phyloP scores from a whole-genome alignment of 2,888 invertebrate species.

The Nymphalis urticae region DNA sequence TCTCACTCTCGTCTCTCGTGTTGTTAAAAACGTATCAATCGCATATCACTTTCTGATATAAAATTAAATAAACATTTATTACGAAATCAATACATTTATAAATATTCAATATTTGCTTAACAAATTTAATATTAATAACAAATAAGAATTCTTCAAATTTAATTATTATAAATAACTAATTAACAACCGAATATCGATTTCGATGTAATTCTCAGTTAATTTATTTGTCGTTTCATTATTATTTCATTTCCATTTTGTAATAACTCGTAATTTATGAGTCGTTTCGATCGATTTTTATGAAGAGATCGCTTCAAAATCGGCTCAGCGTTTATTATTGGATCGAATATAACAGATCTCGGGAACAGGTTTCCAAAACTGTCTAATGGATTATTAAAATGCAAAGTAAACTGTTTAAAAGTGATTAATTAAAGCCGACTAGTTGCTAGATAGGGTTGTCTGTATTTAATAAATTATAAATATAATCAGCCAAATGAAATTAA shows the following conservation, averaged over 20 bases:
- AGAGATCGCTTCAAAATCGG: not conserved
- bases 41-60: too few relatives aligned
- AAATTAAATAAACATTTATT: not conserved
- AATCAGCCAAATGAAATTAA: too few relatives aligned
- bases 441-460: slow-evolving; percentile 8
- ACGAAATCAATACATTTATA: not conserved
- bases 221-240: not conserved
- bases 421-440: too few relatives aligned
- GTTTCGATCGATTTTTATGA: slow-evolving; percentile 9
- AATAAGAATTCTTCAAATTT: not conserved
- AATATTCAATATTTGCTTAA: slow-evolving; percentile 2
- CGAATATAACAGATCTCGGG: not conserved
- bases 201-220: not conserved
- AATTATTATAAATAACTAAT: slow-evolving; percentile 2
- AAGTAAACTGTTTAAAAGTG: not conserved
- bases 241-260: slow-evolving; percentile 10
- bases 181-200: not conserved
- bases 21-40: too few relatives aligned
- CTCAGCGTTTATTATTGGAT: not conserved
- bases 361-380: not conserved
- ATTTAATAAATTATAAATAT: not conserved
- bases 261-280: slow-evolving; percentile 19
- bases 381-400: slow-evolving; percentile 1
- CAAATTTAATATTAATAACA: not conserved
- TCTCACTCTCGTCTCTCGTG: too few relatives aligned